These are phyloP conservation scores for Oryzias javanicus DNA, from an alignment of 2,113 vertebrate species.

Conservation along the genomic window DNA sequence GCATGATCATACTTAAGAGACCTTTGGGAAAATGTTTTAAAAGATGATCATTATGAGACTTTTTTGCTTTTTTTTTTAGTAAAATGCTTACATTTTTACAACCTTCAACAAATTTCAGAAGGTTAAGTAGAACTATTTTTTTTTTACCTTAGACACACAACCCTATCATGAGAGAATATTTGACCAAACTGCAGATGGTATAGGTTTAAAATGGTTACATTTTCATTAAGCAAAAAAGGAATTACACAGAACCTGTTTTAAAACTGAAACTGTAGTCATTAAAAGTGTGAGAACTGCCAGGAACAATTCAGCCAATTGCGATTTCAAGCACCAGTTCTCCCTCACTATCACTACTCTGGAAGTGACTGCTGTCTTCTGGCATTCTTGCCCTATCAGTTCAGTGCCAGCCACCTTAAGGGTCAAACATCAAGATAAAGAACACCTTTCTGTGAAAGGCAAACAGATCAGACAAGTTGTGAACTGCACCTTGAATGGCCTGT, in stretches of 20 bases:
- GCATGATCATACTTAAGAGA: no score
- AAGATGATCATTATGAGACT: no score
- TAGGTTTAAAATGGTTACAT: constrained; percentile 24
- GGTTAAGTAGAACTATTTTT: no score
- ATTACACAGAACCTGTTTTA: constrained; percentile 4
- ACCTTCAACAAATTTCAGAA: no score
- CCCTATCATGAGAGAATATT: no score
- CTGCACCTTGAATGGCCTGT: constrained; percentile 59
- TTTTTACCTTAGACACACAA: no score
- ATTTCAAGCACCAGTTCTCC: constrained; percentile 10
- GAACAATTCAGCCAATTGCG: constrained; percentile 22
- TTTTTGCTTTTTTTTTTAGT: no score
- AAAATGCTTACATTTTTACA: no score
- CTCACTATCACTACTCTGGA: constrained; percentile 10
- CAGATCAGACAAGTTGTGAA: constrained; percentile 68
- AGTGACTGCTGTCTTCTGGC: constrained; percentile 42
- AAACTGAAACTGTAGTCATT: constrained; percentile 30
- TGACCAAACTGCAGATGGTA: background rate
- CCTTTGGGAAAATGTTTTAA: no score
- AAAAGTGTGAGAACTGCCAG: constrained; percentile 23
- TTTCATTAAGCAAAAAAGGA: background rate
- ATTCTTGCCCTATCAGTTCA: constrained; percentile 52
- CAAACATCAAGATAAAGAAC: constrained; percentile 68
- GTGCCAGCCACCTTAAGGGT: constrained; percentile 54
- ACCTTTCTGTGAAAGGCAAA: constrained; percentile 57